These are phyloP conservation scores for Orchesella cincta DNA, from an alignment of 1,140 invertebrate species.

Conservation along the genomic window DNA sequence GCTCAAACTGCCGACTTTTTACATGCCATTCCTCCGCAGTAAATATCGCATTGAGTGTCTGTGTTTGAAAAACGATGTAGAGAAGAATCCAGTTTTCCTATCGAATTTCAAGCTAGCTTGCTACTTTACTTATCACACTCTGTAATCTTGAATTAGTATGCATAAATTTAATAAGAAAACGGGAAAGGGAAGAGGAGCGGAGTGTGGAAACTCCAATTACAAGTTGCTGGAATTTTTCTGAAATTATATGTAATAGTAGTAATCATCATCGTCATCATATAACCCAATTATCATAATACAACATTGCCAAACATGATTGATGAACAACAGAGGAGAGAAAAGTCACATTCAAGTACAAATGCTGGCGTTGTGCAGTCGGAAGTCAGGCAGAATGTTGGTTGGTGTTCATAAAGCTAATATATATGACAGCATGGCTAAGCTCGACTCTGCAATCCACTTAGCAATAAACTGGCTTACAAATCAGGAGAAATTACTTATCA, in stretches of 20 bases:
- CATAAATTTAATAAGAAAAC: conserved; percentile 24
- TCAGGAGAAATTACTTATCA: no score
- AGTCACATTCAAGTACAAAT: background rate
- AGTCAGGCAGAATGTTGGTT: background rate
- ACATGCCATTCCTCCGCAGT: no score
- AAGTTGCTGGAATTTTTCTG: background rate
- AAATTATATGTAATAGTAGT: conserved; percentile 6
- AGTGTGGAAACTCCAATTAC: conserved; percentile 17
- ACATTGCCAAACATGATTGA: background rate
- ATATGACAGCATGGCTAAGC: conserved; percentile 16
- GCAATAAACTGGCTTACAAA: background rate
- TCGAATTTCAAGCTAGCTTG: background rate
- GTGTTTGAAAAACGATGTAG: background rate
- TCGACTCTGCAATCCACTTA: background rate
- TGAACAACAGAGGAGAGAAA: background rate
- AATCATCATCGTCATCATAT: conserved; percentile 8
- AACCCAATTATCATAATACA: conserved; percentile 17
- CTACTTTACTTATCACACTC: background rate
- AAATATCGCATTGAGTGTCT: background rate
- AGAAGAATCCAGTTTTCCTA: conserved; percentile 19
- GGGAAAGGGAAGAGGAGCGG: background rate
- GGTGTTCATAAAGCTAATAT: no score
- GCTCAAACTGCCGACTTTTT: conserved; percentile 6
- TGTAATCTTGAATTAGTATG: conserved; percentile 11
- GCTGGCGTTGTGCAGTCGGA: conserved; percentile 13